Evolutionary conservation across 2,113 vertebrate genomes (phyloP).

Genomic region (Rhabdornis inornatus): DNA sequence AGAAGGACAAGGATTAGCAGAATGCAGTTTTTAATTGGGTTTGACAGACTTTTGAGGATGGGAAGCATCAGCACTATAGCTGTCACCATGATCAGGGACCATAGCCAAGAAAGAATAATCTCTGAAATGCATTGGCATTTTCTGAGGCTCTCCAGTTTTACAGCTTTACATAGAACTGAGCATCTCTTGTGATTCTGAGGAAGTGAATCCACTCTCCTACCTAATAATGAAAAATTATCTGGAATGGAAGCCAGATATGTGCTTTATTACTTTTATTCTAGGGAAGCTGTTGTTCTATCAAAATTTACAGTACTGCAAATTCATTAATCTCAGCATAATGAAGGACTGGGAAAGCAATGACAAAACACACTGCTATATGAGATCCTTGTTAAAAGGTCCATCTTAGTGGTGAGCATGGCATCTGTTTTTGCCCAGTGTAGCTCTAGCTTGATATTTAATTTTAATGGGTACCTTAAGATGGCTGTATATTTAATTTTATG

Average conservation of each 20-base stretch:
- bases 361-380: background rate
- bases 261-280: background rate
- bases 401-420: background rate
- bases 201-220: background rate
- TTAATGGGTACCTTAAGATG: background rate
- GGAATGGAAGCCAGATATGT: background rate
- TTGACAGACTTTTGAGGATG: slow-evolving; percentile 16
- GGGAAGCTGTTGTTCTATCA: background rate
- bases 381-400: background rate
- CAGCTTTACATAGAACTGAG: background rate
- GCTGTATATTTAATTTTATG: background rate
- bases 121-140: background rate
- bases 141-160: background rate
- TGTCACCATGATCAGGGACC: background rate
- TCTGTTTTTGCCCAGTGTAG: background rate
- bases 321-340: background rate
- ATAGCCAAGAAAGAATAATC: background rate
- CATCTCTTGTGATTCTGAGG: background rate
- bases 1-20: background rate
- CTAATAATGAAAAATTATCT: background rate
- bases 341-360: background rate
- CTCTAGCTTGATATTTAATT: background rate
- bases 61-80: background rate
- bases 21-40: background rate
- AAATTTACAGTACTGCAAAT: background rate